Evolutionary conservation across 2,888 invertebrate species (phyloP).

Genomic region (Ypsolopha sequella): DNA sequence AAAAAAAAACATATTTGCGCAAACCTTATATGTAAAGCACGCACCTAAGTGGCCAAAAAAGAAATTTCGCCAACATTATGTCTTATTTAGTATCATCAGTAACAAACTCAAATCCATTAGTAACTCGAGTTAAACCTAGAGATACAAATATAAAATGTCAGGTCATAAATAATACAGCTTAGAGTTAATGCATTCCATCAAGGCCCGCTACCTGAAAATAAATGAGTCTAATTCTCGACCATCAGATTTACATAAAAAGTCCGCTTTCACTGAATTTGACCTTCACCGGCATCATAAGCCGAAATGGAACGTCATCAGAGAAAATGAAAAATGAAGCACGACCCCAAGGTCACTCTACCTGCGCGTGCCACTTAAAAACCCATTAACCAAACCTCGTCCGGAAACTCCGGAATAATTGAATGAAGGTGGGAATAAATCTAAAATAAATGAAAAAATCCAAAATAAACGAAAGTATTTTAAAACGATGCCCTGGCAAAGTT

Average conservation of each 20-base stretch:
- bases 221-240: too few species aligned
- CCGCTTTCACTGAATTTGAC: slow-evolving; percentile 3
- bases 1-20: too few species aligned
- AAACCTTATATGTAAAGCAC: too few species aligned
- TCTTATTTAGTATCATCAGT: too few species aligned
- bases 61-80: too few species aligned
- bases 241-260: too few species aligned
- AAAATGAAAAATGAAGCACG: slow-evolving; percentile 19
- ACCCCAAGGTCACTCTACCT: slow-evolving; percentile 14
- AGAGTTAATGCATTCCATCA: slow-evolving; percentile 3
- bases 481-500: neutral
- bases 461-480: neutral
- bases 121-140: too few species aligned
- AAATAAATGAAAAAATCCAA: neutral
- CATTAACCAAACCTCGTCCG: slow-evolving; percentile 23
- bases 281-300: too few species aligned
- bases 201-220: neutral
- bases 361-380: slow-evolving; percentile 29
- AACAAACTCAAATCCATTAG: too few species aligned
- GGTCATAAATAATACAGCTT: too few species aligned
- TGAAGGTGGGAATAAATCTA: slow-evolving; percentile 10
- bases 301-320: slow-evolving; percentile 15
- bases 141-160: too few species aligned
- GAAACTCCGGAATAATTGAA: slow-evolving; percentile 16
- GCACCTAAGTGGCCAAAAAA: too few species aligned